phyloP scores from a whole-genome alignment of 2,797 vertebrate genomes.

The Acanthurus tractus region DNA sequence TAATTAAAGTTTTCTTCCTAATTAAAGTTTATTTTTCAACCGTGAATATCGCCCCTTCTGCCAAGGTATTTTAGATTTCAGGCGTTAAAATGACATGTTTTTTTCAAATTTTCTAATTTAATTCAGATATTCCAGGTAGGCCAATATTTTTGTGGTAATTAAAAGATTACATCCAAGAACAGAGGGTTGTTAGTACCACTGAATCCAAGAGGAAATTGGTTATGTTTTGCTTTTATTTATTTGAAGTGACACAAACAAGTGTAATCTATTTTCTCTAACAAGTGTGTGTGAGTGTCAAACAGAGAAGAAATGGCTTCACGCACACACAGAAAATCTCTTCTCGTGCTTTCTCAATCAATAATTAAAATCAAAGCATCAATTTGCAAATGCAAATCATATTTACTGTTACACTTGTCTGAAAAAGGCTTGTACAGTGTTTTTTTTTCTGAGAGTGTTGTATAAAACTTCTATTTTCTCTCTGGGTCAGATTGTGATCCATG shows the following conservation, averaged over 20 bases:
- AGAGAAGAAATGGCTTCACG: conserved; percentile 6
- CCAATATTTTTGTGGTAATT: background rate
- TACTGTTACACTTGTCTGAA: background rate
- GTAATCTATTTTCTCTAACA: background rate
- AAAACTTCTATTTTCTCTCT: conserved; percentile 15
- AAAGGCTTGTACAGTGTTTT: background rate
- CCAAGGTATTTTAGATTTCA: conserved; percentile 10
- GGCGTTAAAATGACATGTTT: conserved; percentile 2
- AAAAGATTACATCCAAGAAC: too few species aligned
- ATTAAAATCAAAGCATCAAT: background rate
- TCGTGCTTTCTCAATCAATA: background rate
- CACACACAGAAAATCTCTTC: background rate
- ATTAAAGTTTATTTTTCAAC: conserved; percentile 50
- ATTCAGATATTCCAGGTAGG: background rate
- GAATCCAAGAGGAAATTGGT: background rate
- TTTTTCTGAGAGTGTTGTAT: background rate
- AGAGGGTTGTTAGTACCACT: background rate
- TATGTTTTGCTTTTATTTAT: conserved; percentile 10
- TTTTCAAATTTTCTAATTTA: background rate
- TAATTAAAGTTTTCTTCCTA: conserved; percentile 72
- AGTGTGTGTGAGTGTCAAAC: background rate
- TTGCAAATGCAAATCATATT: background rate
- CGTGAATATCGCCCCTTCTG: conserved; percentile 6
- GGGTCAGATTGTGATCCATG: conserved; percentile 44
- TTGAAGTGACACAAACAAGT: background rate